A percentile compares a stretch with the other conserved stretches of the same genome.
Evolutionary conservation across 2,888 invertebrate genomes (phyloP).

Genomic region (Cosmia trapezina): DNA sequence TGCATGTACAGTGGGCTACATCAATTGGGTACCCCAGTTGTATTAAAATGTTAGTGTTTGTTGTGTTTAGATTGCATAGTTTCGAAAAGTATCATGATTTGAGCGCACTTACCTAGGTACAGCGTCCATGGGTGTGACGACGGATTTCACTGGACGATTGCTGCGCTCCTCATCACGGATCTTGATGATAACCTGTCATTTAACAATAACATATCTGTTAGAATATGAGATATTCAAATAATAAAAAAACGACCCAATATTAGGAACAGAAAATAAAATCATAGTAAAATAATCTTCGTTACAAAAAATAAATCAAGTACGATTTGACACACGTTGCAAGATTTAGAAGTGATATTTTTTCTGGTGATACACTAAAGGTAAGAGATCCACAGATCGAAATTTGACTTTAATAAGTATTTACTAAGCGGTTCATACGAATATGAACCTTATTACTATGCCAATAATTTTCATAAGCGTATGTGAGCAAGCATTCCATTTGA

Average conservation of each 20-base stretch:
- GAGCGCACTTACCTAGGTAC: constrained; percentile 79
- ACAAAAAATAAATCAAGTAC: no score
- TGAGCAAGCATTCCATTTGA: neutral
- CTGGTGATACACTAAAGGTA: neutral
- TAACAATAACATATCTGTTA: neutral
- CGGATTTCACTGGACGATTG: constrained; percentile 75
- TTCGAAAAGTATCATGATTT: neutral
- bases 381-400: neutral
- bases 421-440: neutral
- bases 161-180: constrained; percentile 87
- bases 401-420: neutral
- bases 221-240: neutral
- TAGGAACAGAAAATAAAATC: neutral
- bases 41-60: no score
- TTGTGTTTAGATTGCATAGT: no score
- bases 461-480: neutral
- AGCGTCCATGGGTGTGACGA: constrained; percentile 75
- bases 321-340: neutral
- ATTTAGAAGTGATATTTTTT: neutral
- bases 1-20: no score
- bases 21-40: no score
- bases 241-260: neutral
- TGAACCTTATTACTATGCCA: neutral
- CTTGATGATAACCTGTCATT: constrained; percentile 87
- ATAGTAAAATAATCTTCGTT: neutral